A percentile compares a stretch with the other conserved stretches of the same genome.
Conservation (phyloP, 1,140 invertebrate species). For the Drosophila biarmipes region DNA sequence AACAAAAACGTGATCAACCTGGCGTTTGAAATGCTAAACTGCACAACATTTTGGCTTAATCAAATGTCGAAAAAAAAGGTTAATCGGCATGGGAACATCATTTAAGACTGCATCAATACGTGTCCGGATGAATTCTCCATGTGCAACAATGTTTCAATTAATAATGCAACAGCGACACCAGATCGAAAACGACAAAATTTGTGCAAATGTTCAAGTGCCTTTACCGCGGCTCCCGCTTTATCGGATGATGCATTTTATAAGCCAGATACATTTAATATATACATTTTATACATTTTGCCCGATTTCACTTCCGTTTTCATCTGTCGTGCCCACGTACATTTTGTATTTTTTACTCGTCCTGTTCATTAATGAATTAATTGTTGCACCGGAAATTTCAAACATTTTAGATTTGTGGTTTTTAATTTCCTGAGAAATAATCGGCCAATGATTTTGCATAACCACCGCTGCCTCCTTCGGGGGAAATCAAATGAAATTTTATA, state of each 20-base stretch:
- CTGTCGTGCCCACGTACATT: constrained; percentile 25
- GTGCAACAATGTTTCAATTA: constrained; percentile 68
- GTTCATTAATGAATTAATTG: constrained; percentile 80
- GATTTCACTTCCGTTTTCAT: constrained; percentile 73
- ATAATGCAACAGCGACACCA: constrained; percentile 56
- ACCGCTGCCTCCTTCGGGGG: background rate
- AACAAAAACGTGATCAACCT: constrained; percentile 25
- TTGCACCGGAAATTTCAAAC: constrained; percentile 82
- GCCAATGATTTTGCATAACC: constrained; percentile 48
- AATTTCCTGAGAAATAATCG: constrained; percentile 80
- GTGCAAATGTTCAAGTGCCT: background rate
- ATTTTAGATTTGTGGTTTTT: constrained; percentile 83
- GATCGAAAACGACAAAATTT: constrained; percentile 22
- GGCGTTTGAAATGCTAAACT: constrained; percentile 53
- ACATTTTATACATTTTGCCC: constrained; percentile 45
- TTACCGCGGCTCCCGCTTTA: constrained; percentile 17
- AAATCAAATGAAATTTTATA: constrained; percentile 65
- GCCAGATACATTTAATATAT: constrained; percentile 38
- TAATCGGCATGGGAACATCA: constrained; percentile 19
- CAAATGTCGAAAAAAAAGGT: constrained; percentile 52
- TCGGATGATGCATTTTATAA: constrained; percentile 35
- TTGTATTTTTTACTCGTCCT: constrained; percentile 5
- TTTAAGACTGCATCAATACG: constrained; percentile 72
- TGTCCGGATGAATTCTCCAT: constrained; percentile 43
- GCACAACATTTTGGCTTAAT: constrained; percentile 70